phyloP scores from a whole-genome alignment of 2,113 vertebrate species.

The Apeltes quadracus region DNA sequence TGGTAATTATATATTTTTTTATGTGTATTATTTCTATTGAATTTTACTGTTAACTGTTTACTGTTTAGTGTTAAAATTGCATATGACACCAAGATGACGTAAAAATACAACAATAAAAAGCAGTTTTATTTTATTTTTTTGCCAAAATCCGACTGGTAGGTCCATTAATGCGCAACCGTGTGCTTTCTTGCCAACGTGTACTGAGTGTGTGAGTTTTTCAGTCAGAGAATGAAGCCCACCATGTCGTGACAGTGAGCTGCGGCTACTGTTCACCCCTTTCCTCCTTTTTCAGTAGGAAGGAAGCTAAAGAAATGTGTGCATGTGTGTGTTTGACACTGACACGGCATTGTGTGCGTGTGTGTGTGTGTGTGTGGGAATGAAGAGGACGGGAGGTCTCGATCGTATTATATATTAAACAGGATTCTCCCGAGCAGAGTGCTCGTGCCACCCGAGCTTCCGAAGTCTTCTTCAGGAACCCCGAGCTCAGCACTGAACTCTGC shows the following conservation, averaged over 20 bases:
- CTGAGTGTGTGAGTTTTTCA: neutral
- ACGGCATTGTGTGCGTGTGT: slow-evolving; percentile 31
- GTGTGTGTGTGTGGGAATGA: slow-evolving; percentile 48
- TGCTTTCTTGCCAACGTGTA: neutral
- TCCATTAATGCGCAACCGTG: neutral
- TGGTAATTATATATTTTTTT: too few species aligned
- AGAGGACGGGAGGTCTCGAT: slow-evolving; percentile 54
- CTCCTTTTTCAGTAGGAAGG: slow-evolving; percentile 64
- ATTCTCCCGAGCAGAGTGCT: slow-evolving; percentile 80
- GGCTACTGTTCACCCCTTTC: slow-evolving; percentile 65
- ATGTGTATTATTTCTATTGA: too few species aligned
- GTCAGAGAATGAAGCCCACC: slow-evolving; percentile 37
- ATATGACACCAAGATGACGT: neutral
- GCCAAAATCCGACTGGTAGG: neutral
- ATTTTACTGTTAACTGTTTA: neutral
- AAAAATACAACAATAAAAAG: neutral
- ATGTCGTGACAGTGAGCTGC: slow-evolving; percentile 63
- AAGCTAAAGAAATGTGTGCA: slow-evolving; percentile 66
- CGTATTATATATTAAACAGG: slow-evolving; percentile 80
- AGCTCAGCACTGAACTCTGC: slow-evolving; percentile 72
- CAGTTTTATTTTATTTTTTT: neutral
- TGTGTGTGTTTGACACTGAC: slow-evolving; percentile 38
- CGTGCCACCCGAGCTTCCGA: slow-evolving; percentile 77
- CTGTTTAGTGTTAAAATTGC: neutral
- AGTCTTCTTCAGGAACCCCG: slow-evolving; percentile 77